phyloP scores from a whole-genome alignment of 2,888 invertebrate species.

The Acronicta leporina region DNA sequence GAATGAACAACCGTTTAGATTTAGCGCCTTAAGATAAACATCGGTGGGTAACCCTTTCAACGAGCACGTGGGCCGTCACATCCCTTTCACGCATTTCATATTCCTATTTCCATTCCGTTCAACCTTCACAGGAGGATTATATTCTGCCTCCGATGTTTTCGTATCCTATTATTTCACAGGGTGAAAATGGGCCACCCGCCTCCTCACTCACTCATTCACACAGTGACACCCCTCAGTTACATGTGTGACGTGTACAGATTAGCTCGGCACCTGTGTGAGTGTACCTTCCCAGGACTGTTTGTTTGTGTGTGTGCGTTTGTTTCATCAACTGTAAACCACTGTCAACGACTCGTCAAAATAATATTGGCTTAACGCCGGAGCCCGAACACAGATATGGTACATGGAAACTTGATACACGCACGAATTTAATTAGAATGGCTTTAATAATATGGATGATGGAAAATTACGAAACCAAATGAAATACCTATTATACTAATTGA shows the following conservation, averaged over 20 bases:
- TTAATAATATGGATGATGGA: slow-evolving; percentile 62
- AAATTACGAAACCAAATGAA: slow-evolving; percentile 54
- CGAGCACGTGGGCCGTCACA: slow-evolving; percentile 77
- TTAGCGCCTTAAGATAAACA: slow-evolving; percentile 81
- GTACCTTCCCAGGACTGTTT: slow-evolving; percentile 61
- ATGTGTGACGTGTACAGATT: slow-evolving; percentile 68
- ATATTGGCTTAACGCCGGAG: slow-evolving; percentile 84
- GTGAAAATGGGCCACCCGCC: slow-evolving; percentile 88
- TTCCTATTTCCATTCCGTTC: slow-evolving; percentile 87
- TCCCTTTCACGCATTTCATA: slow-evolving; percentile 87
- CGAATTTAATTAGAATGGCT: slow-evolving; percentile 77
- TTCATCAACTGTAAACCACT: slow-evolving; percentile 87
- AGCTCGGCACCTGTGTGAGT: slow-evolving; percentile 65
- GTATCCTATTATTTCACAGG: slow-evolving; percentile 89
- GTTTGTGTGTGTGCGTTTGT: slow-evolving; percentile 76
- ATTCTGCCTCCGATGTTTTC: slow-evolving; percentile 88
- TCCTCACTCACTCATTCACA: slow-evolving; percentile 78
- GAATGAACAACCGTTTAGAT: slow-evolving; percentile 80
- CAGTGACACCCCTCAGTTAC: slow-evolving; percentile 68
- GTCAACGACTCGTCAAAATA: slow-evolving; percentile 89
- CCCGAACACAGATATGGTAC: slow-evolving; percentile 76
- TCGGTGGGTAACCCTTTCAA: slow-evolving; percentile 81
- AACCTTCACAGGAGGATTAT: slow-evolving; percentile 88
- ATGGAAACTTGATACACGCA: slow-evolving; percentile 80
- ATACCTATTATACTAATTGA: slow-evolving; percentile 15